Evolutionary conservation across 2,888 invertebrate genomes (phyloP), one percentile per base, ranked within the genome.

Genomic region (Mimachlamys varia): DNA sequence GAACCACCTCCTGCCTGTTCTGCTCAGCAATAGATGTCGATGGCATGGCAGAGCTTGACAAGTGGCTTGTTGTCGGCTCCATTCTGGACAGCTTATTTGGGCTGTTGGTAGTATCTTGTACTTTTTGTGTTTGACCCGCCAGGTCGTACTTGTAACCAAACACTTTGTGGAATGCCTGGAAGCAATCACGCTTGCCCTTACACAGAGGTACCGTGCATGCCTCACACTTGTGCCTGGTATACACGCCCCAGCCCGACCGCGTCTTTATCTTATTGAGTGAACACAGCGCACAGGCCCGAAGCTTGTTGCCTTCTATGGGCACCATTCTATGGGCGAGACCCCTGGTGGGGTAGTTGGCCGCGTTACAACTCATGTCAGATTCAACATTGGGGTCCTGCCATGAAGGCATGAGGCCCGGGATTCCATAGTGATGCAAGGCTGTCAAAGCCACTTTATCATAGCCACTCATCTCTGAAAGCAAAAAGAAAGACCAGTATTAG

Each of bases 161-260:
- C 27, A 76, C 76, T 33, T 15, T 76, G 33, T 76, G 76, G 76
- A 76, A 76, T 4, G 76, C 76, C 13, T 76, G 76, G 87, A 90
- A 90, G 55, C 90, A 90, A 55, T 90, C 87, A 50, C 89, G 62
- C 53, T 88, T 89, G 27, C 88, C 87, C 27, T 89, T 90, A 89
- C 90, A 90, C 44, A 90, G 55, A 53, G 90, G 89, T 37, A 90
- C 89, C 38, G 87, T 89, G 50, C 90, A 90, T 7, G 53, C 53
- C 22, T 89, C 87, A 55, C 90, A 90, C 55, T 90, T 89, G 37
- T 76, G 76, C 15, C 87, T 89, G n/a, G 90, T 90, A 50, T 88
- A 90, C n/a, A 89, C 89, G n/a, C 87, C 55, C 90, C 90, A 90
- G 44, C 90, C 90, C 12, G 90, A 90, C 27, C 76, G 76, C 15